These are phyloP conservation scores for Acipenser transmontanus DNA, from an alignment of 2,797 vertebrate genomes.

Conservation along the genomic window DNA sequence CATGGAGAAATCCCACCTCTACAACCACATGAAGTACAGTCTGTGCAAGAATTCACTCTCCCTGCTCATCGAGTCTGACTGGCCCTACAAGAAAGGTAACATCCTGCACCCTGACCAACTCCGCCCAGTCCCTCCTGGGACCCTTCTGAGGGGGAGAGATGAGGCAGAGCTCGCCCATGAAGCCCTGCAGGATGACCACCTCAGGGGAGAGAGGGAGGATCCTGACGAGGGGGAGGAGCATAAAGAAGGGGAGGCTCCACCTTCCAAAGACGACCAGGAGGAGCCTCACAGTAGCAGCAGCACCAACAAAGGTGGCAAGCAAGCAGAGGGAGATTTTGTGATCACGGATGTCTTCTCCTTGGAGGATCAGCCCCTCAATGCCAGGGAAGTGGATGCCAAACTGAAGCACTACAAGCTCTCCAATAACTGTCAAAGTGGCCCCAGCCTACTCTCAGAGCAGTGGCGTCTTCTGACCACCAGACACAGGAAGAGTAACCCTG, in stretches of 20 bases:
- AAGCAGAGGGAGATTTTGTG: conserved; percentile 63
- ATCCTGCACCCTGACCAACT: conserved; percentile 73
- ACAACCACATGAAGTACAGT: conserved; percentile 99
- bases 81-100: conserved; percentile 87
- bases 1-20: conserved; percentile 99
- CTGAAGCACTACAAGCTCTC: conserved; percentile 67
- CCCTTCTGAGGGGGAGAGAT: conserved; percentile 39
- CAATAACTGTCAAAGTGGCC: conserved; percentile 59
- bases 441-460: conserved; percentile 68
- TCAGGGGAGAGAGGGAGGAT: conserved; percentile 30
- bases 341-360: conserved; percentile 77
- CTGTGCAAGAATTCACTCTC: conserved; percentile 96
- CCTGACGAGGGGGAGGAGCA: conserved; percentile 15
- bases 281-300: conserved; percentile 29
- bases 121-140: conserved; percentile 60
- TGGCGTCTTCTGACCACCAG: conserved; percentile 69
- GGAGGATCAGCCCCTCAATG: conserved; percentile 66
- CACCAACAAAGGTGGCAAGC: conserved; percentile 37
- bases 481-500: conserved; percentile 53
- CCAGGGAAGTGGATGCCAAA: conserved; percentile 69
- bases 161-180: conserved; percentile 40
- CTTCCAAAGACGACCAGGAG: conserved; percentile 39
- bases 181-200: conserved; percentile 20
- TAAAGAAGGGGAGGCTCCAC: conserved; percentile 23
- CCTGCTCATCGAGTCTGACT: conserved; percentile 87